A percentile compares a stretch with the other conserved stretches of the same genome.
Evolutionary conservation across 2,113 vertebrate genomes (phyloP).

Genomic region (Leiothrix lutea): DNA sequence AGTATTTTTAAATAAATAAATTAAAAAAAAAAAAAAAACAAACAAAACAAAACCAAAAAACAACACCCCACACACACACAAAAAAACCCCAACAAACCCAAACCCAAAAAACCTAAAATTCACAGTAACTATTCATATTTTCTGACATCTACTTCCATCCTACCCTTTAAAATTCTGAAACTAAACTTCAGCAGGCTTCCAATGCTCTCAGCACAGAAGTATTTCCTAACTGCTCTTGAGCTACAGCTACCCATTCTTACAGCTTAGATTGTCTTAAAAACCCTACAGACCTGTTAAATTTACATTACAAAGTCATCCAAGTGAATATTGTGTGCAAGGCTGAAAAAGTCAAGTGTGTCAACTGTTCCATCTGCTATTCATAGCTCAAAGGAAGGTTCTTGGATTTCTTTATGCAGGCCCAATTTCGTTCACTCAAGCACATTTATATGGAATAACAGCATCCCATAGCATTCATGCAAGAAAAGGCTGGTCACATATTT

Average conservation of each 20-base stretch:
- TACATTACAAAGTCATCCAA: background rate
- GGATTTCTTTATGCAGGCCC: background rate
- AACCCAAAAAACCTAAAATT: background rate
- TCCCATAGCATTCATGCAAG: fast-evolving
- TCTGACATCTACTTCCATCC: background rate
- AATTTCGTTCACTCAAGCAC: background rate
- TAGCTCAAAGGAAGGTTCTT: background rate
- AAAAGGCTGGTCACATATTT: background rate
- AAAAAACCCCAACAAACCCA: no score
- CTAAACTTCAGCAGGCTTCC: background rate
- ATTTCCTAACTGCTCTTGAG: background rate
- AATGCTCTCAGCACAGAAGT: background rate
- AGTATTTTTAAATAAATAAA: background rate
- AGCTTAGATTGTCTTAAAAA: background rate
- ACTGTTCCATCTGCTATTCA: background rate
- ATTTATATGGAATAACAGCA: background rate
- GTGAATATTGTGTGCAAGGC: background rate
- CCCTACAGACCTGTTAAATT: background rate
- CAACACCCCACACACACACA: no score
- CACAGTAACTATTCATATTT: background rate
- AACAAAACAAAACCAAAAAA: no score
- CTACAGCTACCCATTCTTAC: background rate
- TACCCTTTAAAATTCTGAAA: background rate
- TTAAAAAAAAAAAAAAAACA: background rate
- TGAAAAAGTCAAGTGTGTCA: background rate